Evolutionary conservation across 2,888 invertebrate genomes (phyloP).

Genomic region (Macrophya alboannulata): DNA sequence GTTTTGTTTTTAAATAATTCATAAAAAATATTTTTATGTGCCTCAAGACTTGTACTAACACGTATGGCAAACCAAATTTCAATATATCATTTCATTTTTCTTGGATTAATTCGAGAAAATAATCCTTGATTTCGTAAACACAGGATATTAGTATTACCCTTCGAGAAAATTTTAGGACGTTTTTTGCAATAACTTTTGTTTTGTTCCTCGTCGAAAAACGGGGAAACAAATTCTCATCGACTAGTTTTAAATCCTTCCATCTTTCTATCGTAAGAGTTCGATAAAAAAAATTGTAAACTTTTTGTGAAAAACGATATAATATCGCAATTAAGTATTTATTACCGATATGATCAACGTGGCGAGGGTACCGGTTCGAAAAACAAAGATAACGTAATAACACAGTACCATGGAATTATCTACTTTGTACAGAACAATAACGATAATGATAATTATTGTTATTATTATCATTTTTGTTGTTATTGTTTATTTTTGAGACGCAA

Average conservation of each 20-base stretch:
- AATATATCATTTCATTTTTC: too few species aligned
- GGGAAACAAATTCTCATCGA: neutral
- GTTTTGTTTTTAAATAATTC: too few species aligned
- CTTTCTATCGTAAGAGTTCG: neutral
- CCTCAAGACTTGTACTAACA: too few species aligned
- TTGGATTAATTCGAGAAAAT: too few species aligned
- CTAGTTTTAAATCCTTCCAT: neutral
- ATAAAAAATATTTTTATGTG: too few species aligned
- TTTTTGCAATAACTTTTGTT: neutral
- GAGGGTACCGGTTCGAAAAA: neutral
- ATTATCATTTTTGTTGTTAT: neutral
- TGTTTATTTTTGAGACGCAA: neutral
- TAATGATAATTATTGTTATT: slow-evolving; percentile 17
- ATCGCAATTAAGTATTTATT: neutral
- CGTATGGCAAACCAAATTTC: too few species aligned
- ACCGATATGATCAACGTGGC: neutral
- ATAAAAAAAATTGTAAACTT: neutral
- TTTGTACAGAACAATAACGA: neutral
- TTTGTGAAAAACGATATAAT: neutral
- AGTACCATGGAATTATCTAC: neutral
- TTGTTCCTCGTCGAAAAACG: neutral
- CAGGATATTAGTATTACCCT: too few species aligned
- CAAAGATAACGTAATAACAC: neutral
- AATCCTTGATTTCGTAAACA: too few species aligned
- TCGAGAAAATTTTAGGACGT: neutral